Evolutionary conservation across 2,888 invertebrate genomes (phyloP).

Genomic region (Lepidocyrtoides sp.): DNA sequence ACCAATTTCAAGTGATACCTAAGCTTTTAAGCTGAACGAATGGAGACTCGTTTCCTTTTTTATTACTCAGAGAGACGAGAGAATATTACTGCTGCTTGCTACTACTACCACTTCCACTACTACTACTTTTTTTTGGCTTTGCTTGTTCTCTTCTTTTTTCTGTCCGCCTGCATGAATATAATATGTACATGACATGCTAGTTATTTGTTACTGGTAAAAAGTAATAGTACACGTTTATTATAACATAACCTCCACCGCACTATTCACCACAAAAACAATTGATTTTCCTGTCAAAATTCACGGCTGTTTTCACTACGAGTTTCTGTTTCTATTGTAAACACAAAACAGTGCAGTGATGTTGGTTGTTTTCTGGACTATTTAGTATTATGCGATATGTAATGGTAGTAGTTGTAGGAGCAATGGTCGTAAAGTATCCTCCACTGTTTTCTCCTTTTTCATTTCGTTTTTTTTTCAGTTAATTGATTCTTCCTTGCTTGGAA

Average conservation of each 20-base stretch:
- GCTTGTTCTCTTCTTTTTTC: not conserved
- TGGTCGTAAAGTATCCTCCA: constrained; percentile 7
- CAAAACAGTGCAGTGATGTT: not conserved
- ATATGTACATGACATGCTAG: constrained; percentile 58
- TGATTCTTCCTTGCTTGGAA: constrained; percentile 64
- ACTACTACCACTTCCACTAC: too few species aligned
- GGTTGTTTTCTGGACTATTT: constrained; percentile 2
- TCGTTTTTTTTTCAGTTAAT: constrained; percentile 52
- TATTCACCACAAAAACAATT: constrained; percentile 70
- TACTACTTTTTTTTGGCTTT: not conserved
- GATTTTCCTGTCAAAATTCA: constrained; percentile 75
- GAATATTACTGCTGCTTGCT: not conserved
- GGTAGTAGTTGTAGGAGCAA: not conserved
- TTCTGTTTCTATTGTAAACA: constrained; percentile 41
- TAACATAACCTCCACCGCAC: constrained; percentile 23
- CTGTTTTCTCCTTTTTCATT: constrained; percentile 15
- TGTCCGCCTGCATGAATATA: not conserved
- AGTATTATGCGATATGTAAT: not conserved
- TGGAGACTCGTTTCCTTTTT: constrained; percentile 69
- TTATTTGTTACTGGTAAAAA: not conserved
- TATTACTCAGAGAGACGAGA: constrained; percentile 49
- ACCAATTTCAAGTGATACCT: constrained; percentile 75
- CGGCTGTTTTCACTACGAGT: constrained; percentile 41
- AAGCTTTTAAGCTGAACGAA: constrained; percentile 72
- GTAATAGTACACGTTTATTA: not conserved